Base-by-base conservation (phyloP, 2,888 invertebrate genomes). In the Drosophila subquinaria region DNA sequence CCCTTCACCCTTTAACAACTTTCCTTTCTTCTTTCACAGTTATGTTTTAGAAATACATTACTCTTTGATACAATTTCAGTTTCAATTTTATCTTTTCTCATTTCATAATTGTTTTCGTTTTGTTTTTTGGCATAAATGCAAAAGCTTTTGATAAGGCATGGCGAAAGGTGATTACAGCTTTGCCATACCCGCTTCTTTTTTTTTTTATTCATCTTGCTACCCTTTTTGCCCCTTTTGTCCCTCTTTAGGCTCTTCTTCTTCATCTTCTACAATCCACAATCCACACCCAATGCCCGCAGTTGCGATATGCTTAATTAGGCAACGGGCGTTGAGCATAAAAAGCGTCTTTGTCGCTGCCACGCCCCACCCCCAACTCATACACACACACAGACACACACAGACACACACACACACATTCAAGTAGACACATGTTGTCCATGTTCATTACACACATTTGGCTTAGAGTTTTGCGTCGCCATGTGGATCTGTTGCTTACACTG, bases 291-390 rank as follows among this genome's bases (percentile, higher is more conserved):
- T 48, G 64, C 76, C 81, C 75, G 70, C 79, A 72, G 76, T 79
- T 80, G 75, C 69, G 87, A 75, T 88, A 84, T 84, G 89, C 88
- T 88, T 83, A 83, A 83, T 83, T 85, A 88, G 88, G 86, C 83
- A 83, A 85, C 79, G 79, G 82, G 88, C 85, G 80, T 76, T 70
- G 83, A 73, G 83, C 78, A 84, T 88, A 78, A 83, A 88, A 84
- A 78, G 83, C 83, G 81, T 86, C 83, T 88, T 88, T 88, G 87
- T 88, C 84, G 83, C 75, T 79, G 83, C 89, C 89, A 65, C 59
- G 59, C 55, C 79, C 69, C 70, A 70, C 55, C 51, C 56, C 27
- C 63, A 50, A 56, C 43, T 27, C 48, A 48, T 15, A 36, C 57
- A 47, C 62, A 43, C 27, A 51, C 13, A 48, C 30, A 43, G 27